phyloP scores from a whole-genome alignment of 1,140 invertebrate species.

The Camponotus floridanus region DNA sequence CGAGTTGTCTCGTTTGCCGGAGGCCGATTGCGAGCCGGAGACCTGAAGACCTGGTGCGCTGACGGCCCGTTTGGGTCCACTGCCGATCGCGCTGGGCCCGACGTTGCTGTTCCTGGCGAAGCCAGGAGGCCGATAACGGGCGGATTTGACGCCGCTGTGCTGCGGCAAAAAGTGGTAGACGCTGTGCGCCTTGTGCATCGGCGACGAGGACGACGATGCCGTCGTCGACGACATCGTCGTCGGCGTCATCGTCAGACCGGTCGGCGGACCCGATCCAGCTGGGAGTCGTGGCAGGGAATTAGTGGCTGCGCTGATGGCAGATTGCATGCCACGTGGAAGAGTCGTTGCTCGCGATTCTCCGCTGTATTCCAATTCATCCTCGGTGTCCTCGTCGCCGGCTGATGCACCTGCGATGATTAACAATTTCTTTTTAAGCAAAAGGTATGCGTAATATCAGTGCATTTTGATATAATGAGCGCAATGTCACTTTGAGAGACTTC shows the following conservation, averaged over 20 bases:
- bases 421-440: not conserved
- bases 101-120: constrained; percentile 86
- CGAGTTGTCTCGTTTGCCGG: constrained; percentile 78
- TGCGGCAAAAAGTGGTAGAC: constrained; percentile 88
- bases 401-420: constrained; percentile 81
- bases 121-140: constrained; percentile 94
- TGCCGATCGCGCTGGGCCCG: constrained; percentile 80
- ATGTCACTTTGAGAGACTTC: not conserved
- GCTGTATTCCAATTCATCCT: constrained; percentile 86
- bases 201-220: constrained; percentile 83
- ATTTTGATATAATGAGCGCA: not conserved
- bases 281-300: constrained; percentile 92
- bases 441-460: not conserved
- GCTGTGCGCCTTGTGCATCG: constrained; percentile 91
- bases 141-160: constrained; percentile 91
- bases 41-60: constrained; percentile 91
- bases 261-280: constrained; percentile 86
- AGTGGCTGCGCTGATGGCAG: constrained; percentile 87
- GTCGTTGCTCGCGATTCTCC: constrained; percentile 87
- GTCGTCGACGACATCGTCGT: constrained; percentile 66
- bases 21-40: constrained; percentile 78
- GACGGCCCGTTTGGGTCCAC: constrained; percentile 89
- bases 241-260: constrained; percentile 83
- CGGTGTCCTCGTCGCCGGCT: constrained; percentile 90
- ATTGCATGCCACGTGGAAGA: constrained; percentile 89